phyloP scores from a whole-genome alignment of 2,888 invertebrate species.

The Platypus cylindrus region DNA sequence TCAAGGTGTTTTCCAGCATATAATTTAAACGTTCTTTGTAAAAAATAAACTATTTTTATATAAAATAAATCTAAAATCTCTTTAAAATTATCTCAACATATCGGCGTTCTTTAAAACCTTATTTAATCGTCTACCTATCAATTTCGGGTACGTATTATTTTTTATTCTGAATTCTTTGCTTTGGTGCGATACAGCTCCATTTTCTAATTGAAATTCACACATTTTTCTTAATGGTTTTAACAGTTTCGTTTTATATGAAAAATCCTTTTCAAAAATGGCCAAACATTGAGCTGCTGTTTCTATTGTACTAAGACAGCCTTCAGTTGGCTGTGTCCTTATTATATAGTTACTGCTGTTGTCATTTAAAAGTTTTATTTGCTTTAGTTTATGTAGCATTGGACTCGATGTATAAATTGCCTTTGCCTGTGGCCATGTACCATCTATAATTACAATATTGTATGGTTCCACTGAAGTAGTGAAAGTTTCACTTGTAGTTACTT shows the following conservation, averaged over 20 bases:
- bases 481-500: constrained; percentile 1
- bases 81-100: constrained; percentile 10
- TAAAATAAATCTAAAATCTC: constrained; percentile 1
- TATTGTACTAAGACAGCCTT: constrained; percentile 80
- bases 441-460: constrained; percentile 70
- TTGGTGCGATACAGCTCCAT: constrained; percentile 88
- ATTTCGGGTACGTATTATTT: constrained; percentile 65
- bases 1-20: constrained; percentile 77
- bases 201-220: constrained; percentile 75
- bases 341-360: constrained; percentile 72
- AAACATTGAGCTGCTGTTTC: constrained; percentile 76
- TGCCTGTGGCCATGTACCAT: constrained; percentile 95
- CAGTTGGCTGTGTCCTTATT: constrained; percentile 86
- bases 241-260: constrained; percentile 43
- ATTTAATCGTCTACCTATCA: constrained; percentile 66
- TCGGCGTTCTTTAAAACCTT: constrained; percentile 38
- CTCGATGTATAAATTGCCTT: constrained; percentile 82
- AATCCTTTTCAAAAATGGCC: constrained; percentile 51
- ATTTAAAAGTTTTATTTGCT: constrained; percentile 69
- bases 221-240: constrained; percentile 69
- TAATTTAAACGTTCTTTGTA: constrained; percentile 25
- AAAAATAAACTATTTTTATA: constrained; percentile 5
- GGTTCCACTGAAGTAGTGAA: not conserved
- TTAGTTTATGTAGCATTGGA: constrained; percentile 56
- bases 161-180: constrained; percentile 81